Conservation (phyloP, 2,113 vertebrate genomes). For the Colossoma macropomum region DNA sequence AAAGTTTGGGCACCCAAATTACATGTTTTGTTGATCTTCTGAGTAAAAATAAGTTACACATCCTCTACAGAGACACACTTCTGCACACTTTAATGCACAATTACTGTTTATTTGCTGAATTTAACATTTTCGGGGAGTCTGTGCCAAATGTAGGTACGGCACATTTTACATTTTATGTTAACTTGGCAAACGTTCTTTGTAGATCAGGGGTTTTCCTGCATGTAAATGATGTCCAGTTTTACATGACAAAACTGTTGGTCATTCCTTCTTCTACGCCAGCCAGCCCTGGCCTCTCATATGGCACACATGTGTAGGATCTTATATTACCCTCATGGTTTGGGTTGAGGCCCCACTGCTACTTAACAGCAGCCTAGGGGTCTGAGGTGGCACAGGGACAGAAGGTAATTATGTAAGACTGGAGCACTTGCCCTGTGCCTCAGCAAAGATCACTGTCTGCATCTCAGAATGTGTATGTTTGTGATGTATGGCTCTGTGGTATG, state of each 20-base stretch:
- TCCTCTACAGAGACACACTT: no score
- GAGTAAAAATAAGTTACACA: no score
- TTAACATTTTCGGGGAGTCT: no score
- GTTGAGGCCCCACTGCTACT: neutral
- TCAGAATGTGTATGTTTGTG: slow-evolving; percentile 10
- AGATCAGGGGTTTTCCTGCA: no score
- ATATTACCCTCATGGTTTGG: slow-evolving; percentile 10
- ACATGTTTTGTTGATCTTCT: no score
- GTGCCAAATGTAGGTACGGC: no score
- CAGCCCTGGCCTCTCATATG: neutral
- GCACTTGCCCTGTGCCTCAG: neutral
- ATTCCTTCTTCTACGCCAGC: slow-evolving; percentile 22
- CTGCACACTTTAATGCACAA: no score
- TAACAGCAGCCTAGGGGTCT: slow-evolving; percentile 11
- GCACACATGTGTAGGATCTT: neutral
- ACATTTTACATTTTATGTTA: no score
- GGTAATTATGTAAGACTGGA: slow-evolving; percentile 8
- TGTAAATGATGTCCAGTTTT: neutral
- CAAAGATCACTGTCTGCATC: neutral
- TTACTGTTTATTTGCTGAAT: no score
- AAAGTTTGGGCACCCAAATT: no score
- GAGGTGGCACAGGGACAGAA: neutral
- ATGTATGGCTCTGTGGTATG: neutral
- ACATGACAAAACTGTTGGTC: neutral
- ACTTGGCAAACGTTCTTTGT: no score